Percentiles rank a stretch among this genome's conserved stretches.
Evolutionary conservation across 2,888 invertebrate species (phyloP).

Genomic region (Nomada lathburiana): DNA sequence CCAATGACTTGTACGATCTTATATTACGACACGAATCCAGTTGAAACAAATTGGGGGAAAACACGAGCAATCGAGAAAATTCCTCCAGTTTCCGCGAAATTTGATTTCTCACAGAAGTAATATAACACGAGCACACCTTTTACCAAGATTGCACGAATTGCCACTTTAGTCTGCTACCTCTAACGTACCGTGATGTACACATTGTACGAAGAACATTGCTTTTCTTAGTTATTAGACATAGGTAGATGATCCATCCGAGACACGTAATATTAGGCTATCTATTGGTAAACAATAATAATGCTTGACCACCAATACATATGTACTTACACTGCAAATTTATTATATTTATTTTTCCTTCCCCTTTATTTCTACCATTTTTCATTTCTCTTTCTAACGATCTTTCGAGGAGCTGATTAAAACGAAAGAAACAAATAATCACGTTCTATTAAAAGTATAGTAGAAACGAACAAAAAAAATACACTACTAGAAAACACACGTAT

Average conservation of each 20-base stretch:
- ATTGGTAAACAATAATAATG: constrained; percentile 5
- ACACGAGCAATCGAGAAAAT: neutral
- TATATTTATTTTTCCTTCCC: neutral
- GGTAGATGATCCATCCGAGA: constrained; percentile 5
- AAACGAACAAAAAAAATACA: neutral
- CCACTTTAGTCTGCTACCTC: constrained; percentile 82
- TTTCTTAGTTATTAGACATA: constrained; percentile 20
- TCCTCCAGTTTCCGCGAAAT: constrained; percentile 35
- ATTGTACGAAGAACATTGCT: constrained; percentile 38
- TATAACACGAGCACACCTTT: constrained; percentile 53
- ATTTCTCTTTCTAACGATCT: neutral
- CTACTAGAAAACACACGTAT: neutral
- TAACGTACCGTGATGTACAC: constrained; percentile 47
- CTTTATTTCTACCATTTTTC: too few species aligned
- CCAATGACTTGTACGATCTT: neutral
- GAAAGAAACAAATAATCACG: neutral
- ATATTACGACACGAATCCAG: neutral
- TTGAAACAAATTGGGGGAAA: constrained; percentile 35
- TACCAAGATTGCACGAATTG: constrained; percentile 69
- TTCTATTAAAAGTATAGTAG: neutral
- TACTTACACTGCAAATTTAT: neutral
- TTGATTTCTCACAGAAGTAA: constrained; percentile 20
- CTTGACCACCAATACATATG: neutral
- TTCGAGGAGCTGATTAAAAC: too few species aligned
- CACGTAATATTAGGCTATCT: constrained; percentile 10